These are phyloP conservation scores for Pocillopora damicornis DNA, from an alignment of 64 coral and sea anemone genomes.

Conservation along the genomic window DNA sequence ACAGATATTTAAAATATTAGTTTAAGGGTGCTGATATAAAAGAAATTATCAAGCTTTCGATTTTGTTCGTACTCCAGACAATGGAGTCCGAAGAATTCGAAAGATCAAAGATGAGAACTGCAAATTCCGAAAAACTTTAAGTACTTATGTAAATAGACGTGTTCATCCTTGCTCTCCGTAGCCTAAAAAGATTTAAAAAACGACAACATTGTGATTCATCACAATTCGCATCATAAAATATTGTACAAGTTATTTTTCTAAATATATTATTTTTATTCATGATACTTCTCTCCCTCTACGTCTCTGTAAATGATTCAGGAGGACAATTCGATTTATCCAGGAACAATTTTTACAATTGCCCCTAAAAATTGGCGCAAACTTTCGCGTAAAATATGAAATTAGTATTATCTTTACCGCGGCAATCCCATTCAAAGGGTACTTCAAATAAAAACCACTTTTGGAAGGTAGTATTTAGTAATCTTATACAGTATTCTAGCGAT, in stretches of 20 bases:
- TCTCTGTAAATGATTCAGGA: background rate
- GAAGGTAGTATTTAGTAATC: background rate
- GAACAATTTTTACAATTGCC: background rate
- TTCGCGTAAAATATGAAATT: background rate
- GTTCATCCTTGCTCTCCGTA: no score
- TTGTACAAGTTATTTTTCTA: background rate
- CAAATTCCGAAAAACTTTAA: no score
- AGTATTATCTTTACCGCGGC: background rate
- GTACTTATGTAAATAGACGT: no score
- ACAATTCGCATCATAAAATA: no score
- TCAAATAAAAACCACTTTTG: conserved; percentile 4
- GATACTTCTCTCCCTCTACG: conserved; percentile 14
- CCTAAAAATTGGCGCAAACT: background rate
- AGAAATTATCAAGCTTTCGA: no score
- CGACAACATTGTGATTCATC: no score
- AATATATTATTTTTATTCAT: background rate
- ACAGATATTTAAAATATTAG: no score
- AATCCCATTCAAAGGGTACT: conserved; percentile 3
- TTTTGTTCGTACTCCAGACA: no score
- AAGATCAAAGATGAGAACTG: no score
- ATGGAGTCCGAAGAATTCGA: no score
- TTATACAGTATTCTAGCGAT: background rate
- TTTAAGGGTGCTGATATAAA: no score
- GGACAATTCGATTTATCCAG: background rate
- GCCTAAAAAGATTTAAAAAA: no score